Base-by-base conservation (phyloP, 1,140 invertebrate species). In the Pomacea maculata region DNA sequence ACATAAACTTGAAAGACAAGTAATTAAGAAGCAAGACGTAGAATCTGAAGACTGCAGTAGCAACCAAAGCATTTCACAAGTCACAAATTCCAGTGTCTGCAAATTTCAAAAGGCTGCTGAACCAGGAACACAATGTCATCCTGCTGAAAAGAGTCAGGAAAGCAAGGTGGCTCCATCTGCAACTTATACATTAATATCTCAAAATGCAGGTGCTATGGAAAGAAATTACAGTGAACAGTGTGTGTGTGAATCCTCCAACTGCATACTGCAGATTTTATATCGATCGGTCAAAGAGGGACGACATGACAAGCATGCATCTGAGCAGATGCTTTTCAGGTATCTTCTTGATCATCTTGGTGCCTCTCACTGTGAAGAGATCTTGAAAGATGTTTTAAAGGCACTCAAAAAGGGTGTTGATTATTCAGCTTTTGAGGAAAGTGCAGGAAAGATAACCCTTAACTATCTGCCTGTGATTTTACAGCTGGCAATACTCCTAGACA, bases 381-480 rank as follows among this genome's bases (percentile, higher is more conserved):
- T 54, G 25, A 25, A n/a, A 25, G 3, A 21, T 17, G 65, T 78
- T 15, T 70, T 57, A n/a, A 45, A 25, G 25, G 77, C 77, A 15
- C 14, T 78, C 21, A 14, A 55, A 19, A 65, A 52, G 21, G 67
- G 67, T 65, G 67, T 57, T 15, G 76, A 70, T 25, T 78, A 70
- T 12, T 68, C 65, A 45, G 34, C 77, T n/a, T 25, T 78, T n/a
- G 67, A 78, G 45, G 55, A 17, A 17, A 63, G 61, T 54, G 15
- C 70, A 9, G 77, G 55, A 55, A 54, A 70, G 17, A 54, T 29
- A 19, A 67, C 21, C 25, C 67, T 14, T 17, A 57, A 14, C 11
- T 78, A 78, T 54, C 61, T 70, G 7, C 77, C 77, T 67, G 77
- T 71, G 52, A n/a, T 78, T n/a, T 78, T 78, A 34, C 54, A 78